Base-by-base conservation (phyloP, 2,113 vertebrate genomes). In the Rousettus leschenaultii region DNA sequence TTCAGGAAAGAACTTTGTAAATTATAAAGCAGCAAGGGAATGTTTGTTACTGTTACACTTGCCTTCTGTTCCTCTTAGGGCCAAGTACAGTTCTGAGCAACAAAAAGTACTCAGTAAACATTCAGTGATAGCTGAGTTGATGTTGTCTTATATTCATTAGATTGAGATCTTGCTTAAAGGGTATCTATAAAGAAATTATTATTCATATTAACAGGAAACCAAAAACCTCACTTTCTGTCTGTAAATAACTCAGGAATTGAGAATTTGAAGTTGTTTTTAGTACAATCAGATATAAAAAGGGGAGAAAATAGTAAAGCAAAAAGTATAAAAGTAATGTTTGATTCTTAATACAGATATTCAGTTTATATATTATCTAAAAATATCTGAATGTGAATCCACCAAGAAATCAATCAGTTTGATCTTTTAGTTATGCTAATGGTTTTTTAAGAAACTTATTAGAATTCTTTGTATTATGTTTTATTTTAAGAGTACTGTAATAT, bases 391-490 rank as follows among this genome's bases (percentile, higher is more conserved):
- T 84, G 57, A 30, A 53, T 63, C n/a, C 77, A 61, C 68, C 65
- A 91, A 91, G 83, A 89, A 87, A 87, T 92, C 59, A 83, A 12
- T 89, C 43, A 51, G 11, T 51, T 79, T 95, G 82, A 91, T n/a
- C 66, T 88, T 94, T 93, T 53, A 18, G 38, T 83, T 94, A 88
- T n/a, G 26, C 73, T 93, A 90, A 77, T 91, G 18, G 3, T 53
- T 95, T 86, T 85, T 94, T 9, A 87, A 70, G 53, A 90, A 86
- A 83, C 48, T 16, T 84, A 66, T 59, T 89, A 82, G 12, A 90
- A 53, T 92, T 83, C 16, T 90, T 77, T 83, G 33, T 82, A 45
- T 75, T 55, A 21, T 86, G 84, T 30, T 92, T 93, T 35, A 59
- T 71, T 83, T 96, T 84, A 61, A 71, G 18, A 80, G 55, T 57